Percentiles rank a stretch among this genome's conserved stretches.
Conservation (phyloP, 2,797 vertebrate genomes). For the Bucorvus abyssinicus region DNA sequence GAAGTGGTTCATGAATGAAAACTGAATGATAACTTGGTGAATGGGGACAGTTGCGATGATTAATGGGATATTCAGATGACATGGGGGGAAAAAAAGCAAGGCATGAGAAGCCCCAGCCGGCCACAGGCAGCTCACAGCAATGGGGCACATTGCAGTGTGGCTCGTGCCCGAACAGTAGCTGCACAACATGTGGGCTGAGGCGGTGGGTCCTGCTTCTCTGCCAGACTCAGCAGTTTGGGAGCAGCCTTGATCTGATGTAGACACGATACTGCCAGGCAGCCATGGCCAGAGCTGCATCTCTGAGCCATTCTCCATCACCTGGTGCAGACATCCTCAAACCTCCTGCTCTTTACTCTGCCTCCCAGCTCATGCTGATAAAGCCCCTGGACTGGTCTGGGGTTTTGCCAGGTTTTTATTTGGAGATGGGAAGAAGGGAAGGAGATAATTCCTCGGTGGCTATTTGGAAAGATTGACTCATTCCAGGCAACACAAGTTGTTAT, state of each 20-base stretch:
- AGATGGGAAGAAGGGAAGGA: not conserved
- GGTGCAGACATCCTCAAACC: not conserved
- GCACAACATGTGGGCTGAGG: not conserved
- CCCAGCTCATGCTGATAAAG: not conserved
- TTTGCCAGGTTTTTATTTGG: not conserved
- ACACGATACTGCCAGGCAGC: not conserved
- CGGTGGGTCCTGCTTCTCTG: not conserved
- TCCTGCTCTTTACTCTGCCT: not conserved
- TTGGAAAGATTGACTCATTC: slow-evolving; percentile 10
- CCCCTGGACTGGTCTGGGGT: not conserved
- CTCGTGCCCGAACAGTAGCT: not conserved
- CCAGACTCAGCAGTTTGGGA: not conserved
- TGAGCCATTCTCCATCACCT: not conserved
- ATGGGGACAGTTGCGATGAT: not conserved
- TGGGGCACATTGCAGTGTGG: not conserved
- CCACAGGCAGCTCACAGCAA: not conserved
- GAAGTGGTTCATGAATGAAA: not conserved
- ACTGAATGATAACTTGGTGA: not conserved
- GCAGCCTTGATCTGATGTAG: not conserved
- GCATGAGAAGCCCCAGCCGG: not conserved
- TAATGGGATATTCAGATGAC: not conserved
- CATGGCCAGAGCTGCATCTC: not conserved
- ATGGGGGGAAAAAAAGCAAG: not conserved
- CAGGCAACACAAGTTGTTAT: not conserved
- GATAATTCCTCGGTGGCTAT: not conserved